phyloP scores from a whole-genome alignment of 1,140 invertebrate genomes.

The Magallana ariakensis region DNA sequence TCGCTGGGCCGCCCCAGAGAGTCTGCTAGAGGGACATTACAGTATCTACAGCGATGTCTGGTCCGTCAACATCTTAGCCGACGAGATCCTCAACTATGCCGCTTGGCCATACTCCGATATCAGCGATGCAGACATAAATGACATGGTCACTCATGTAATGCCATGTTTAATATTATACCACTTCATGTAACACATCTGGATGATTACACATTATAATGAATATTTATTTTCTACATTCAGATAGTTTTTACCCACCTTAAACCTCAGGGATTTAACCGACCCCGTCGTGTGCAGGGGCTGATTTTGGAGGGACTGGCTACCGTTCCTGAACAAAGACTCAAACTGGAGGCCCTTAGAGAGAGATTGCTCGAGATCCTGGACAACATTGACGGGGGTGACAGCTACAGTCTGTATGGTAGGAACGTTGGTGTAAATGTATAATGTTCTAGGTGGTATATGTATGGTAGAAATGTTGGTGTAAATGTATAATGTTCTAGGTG shows the following conservation, averaged over 20 bases:
- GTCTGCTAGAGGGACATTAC: background rate
- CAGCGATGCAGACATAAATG: background rate
- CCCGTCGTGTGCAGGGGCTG: background rate
- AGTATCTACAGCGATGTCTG: conserved; percentile 9
- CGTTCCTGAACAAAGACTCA: conserved; percentile 4
- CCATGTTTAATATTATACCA: background rate
- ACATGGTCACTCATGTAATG: background rate
- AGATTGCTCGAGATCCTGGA: background rate
- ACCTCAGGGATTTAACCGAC: conserved; percentile 11
- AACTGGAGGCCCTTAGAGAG: conserved; percentile 1
- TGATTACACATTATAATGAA: too few relatives aligned
- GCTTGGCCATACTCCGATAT: conserved; percentile 1
- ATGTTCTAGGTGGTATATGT: background rate
- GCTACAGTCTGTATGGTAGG: background rate
- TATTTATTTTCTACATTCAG: background rate
- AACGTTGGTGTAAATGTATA: too few relatives aligned
- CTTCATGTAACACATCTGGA: too few relatives aligned
- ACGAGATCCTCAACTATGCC: background rate
- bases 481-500: too few relatives aligned
- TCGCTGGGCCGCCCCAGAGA: background rate
- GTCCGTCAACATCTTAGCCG: conserved; percentile 19
- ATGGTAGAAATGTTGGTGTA: too few relatives aligned
- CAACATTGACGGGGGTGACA: background rate
- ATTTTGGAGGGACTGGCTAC: background rate
- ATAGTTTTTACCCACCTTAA: conserved; percentile 16